Percentiles rank a stretch among this genome's conserved stretches.
Conservation (phyloP, 1,140 invertebrate species). For the Eriosoma lanigerum region DNA sequence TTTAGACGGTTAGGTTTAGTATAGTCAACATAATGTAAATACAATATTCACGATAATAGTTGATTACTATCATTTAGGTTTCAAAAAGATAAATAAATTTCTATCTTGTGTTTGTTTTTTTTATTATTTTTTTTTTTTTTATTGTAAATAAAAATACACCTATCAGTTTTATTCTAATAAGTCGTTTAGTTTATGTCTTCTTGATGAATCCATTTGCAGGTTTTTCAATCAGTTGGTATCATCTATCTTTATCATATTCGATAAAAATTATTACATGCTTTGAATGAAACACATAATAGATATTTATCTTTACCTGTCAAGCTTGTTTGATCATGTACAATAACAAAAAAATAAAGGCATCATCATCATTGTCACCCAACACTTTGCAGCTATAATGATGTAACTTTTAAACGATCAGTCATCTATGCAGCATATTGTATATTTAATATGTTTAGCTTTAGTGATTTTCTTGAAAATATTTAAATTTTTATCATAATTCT, state of each 20-base stretch:
- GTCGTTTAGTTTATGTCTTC: not conserved
- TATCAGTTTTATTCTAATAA: not conserved
- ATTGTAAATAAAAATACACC: too few relatives aligned
- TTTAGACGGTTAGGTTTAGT: too few relatives aligned
- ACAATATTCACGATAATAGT: too few relatives aligned
- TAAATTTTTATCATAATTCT: not conserved
- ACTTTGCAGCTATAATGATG: not conserved
- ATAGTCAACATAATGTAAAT: too few relatives aligned
- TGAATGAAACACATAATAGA: not conserved
- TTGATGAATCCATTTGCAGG: not conserved
- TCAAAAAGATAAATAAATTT: too few relatives aligned
- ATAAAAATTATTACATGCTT: not conserved
- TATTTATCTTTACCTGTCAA: not conserved
- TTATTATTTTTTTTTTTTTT: too few relatives aligned
- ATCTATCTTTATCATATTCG: not conserved
- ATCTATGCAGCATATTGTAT: not conserved
- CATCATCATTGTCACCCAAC: not conserved
- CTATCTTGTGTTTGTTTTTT: too few relatives aligned
- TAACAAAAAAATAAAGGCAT: not conserved
- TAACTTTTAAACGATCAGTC: constrained; percentile 2
- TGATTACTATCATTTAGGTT: too few relatives aligned
- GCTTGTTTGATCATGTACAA: not conserved
- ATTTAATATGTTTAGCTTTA: not conserved
- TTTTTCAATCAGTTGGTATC: not conserved
- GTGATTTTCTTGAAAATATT: not conserved